These are phyloP conservation scores for Apamea sordens DNA, from an alignment of 2,888 invertebrate species.

Conservation along the genomic window DNA sequence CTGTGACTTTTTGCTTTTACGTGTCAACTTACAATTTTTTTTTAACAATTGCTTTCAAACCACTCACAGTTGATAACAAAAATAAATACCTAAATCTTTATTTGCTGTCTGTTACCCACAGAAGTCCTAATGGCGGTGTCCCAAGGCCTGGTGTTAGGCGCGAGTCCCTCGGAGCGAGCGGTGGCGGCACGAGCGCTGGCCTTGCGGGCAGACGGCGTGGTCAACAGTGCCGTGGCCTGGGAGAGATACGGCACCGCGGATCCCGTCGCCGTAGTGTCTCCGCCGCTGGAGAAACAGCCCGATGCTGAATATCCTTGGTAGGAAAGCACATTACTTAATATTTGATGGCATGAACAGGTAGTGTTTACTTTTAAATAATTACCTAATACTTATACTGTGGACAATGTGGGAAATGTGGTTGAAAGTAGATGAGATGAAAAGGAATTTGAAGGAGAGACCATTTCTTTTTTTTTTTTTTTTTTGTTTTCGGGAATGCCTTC, in stretches of 20 bases:
- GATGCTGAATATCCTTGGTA: conserved; percentile 93
- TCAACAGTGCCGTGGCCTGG: conserved; percentile 85
- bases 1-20: neutral
- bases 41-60: neutral
- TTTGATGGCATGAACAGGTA: too few relatives aligned
- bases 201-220: conserved; percentile 79
- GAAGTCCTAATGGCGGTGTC: conserved; percentile 94
- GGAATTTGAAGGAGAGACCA: too few relatives aligned
- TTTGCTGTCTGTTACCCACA: conserved; percentile 73
- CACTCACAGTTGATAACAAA: neutral
- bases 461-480: neutral
- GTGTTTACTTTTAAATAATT: neutral
- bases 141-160: conserved; percentile 92
- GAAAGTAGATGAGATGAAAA: neutral
- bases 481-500: too few relatives aligned
- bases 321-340: conserved; percentile 50
- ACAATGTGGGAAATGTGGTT: neutral
- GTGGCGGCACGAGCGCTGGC: conserved; percentile 89
- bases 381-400: neutral
- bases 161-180: conserved; percentile 85
- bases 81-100: neutral
- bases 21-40: conserved; percentile 14
- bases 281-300: conserved; percentile 92
- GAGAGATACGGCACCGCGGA: conserved; percentile 83
- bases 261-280: conserved; percentile 84